Base-by-base conservation (phyloP, 2,797 vertebrate species). In the Coregonus sp. region DNA sequence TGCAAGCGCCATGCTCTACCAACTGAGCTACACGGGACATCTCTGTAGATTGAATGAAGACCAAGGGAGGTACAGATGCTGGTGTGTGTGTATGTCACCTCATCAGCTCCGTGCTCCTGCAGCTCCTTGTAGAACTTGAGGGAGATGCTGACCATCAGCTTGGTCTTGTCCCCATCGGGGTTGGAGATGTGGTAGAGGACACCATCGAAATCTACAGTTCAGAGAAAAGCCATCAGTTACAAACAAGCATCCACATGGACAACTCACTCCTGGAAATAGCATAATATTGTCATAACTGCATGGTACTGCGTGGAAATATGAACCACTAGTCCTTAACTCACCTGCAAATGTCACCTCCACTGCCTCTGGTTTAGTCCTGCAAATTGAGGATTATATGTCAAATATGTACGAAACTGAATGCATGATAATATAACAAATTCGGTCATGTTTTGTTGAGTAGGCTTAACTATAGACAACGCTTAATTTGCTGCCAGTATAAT, bases 81-180 rank as follows among this genome's bases (percentile, higher is more conserved):
- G 56, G n/a, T 16, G 56, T 47, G 61, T 76, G 68, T 70, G 33
- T 59, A 67, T 74, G 50, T 82, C 87, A 99, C 98, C 96, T 99
- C 98, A 0, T 99, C 97, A 40, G 98, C 95, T 5, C 97, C 98
- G 0, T 99, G 98, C 84, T 97, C 97, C 91, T 99, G 97, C 80
- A 99, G 97, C 87, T 99, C 98, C 87, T 99, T 98, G 94, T 98
- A 99, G 95, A 99, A 99, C 94, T 99, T 99, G 86, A 99, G 95
- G 83, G 97, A 96, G 93, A 99, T 99, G 95, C 98, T 99, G 95
- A 99, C 95, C 98, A 99, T 98, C 87, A 99, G 91, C 95, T 99
- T 99, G 83, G 96, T 97, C 95, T 99, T 99, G 81, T 99, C 98
- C 87, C 96, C 97, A 80, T 97, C 96, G 72, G 98, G 98, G 89